phyloP scores from a whole-genome alignment of 2,113 vertebrate genomes.

The Notarius quadriscutis region DNA sequence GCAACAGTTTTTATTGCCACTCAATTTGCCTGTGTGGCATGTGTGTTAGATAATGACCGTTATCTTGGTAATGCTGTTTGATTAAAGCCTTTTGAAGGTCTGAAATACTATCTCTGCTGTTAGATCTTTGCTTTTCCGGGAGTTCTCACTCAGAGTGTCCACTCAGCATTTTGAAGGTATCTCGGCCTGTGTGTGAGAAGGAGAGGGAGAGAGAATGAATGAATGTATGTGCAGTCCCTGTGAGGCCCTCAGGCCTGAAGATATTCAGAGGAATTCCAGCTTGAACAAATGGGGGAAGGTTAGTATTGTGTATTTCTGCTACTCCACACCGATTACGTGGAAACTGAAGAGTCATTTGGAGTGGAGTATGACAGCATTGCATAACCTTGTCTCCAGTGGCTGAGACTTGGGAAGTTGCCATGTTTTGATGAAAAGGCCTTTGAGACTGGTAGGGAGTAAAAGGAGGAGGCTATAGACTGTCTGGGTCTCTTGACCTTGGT shows the following conservation, averaged over 20 bases:
- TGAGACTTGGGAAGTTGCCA: conserved; percentile 1
- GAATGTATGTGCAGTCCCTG: background rate
- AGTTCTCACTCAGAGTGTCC: background rate
- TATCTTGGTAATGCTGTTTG: background rate
- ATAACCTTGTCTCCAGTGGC: conserved; percentile 31
- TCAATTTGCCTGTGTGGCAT: background rate
- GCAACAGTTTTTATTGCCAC: background rate
- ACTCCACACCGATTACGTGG: conserved; percentile 17
- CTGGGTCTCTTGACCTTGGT: background rate
- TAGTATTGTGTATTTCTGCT: conserved; percentile 23
- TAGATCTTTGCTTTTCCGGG: conserved; percentile 5
- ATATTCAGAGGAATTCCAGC: conserved; percentile 28
- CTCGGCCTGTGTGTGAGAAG: background rate
- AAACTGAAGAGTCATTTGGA: conserved; percentile 23
- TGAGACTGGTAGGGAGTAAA: conserved; percentile 8
- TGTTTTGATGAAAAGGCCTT: conserved; percentile 4
- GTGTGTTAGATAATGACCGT: background rate
- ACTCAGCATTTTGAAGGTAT: conserved; percentile 15
- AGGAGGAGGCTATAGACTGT: background rate
- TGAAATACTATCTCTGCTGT: background rate
- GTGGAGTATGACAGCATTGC: conserved; percentile 25
- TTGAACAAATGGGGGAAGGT: conserved; percentile 12
- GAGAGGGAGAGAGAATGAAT: background rate
- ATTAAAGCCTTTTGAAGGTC: background rate
- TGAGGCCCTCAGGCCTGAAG: background rate